These are phyloP conservation scores for Tolmerus cingulatus DNA, from an alignment of 2,888 invertebrate species.

Conservation along the genomic window DNA sequence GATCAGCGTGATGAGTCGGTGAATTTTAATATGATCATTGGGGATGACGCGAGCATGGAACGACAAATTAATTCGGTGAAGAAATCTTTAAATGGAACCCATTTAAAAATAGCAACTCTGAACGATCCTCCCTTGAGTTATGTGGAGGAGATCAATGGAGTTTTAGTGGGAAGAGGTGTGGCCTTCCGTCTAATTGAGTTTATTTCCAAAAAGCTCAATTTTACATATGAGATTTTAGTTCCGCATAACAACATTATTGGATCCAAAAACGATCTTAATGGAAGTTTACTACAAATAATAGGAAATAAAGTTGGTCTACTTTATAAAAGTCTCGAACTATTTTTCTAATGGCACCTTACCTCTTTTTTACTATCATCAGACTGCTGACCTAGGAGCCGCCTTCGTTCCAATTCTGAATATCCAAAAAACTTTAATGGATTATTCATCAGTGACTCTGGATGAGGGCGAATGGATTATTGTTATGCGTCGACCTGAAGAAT, in stretches of 20 bases:
- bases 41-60: not conserved
- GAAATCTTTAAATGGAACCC: slow-evolving; percentile 55
- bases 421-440: slow-evolving; percentile 67
- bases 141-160: slow-evolving; percentile 66
- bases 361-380: slow-evolving; percentile 62
- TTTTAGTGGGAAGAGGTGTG: slow-evolving; percentile 71
- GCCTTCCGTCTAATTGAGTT: slow-evolving; percentile 77
- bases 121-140: slow-evolving; percentile 74
- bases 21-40: not conserved
- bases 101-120: slow-evolving; percentile 58
- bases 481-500: slow-evolving; percentile 80
- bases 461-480: slow-evolving; percentile 82
- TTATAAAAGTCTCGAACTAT: not conserved
- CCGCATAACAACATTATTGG: slow-evolving; percentile 72
- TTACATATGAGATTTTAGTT: slow-evolving; percentile 74
- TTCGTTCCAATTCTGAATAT: slow-evolving; percentile 75
- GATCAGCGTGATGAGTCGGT: not conserved
- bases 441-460: slow-evolving; percentile 71
- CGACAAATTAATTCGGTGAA: not conserved
- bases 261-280: slow-evolving; percentile 62
- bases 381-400: slow-evolving; percentile 80
- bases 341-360: slow-evolving; percentile 1
- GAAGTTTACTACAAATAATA: slow-evolving; percentile 73
- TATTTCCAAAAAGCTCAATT: slow-evolving; percentile 74
- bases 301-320: slow-evolving; percentile 65